Percentiles rank a stretch among this genome's conserved stretches.
phyloP scores from a whole-genome alignment of 2,113 vertebrate genomes.

The Oenanthe melanoleuca region DNA sequence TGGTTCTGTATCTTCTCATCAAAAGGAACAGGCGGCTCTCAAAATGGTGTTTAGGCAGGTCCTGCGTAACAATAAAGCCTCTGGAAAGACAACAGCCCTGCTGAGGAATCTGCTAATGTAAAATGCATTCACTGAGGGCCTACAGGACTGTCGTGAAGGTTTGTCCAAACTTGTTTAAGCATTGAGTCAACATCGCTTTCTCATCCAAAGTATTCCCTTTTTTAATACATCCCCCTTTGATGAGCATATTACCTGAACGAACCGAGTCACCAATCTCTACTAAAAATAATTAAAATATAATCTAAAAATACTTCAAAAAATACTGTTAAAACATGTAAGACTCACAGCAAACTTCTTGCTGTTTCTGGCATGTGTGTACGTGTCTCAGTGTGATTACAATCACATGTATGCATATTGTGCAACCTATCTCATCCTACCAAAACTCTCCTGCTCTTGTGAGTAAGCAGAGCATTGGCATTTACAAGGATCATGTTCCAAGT shows the following conservation, averaged over 20 bases:
- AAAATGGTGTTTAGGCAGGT: conserved; percentile 57
- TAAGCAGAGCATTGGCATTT: conserved; percentile 37
- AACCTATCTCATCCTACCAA: conserved; percentile 21
- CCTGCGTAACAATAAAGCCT: conserved; percentile 40
- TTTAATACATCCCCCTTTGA: neutral
- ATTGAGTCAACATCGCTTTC: neutral
- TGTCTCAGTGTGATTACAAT: conserved; percentile 37
- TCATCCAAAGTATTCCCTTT: neutral
- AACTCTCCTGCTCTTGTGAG: neutral
- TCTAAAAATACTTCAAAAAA: neutral
- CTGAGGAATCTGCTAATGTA: conserved; percentile 12
- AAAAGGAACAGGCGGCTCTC: conserved; percentile 47
- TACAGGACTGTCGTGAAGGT: neutral
- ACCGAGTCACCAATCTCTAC: neutral
- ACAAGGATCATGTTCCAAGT: conserved; percentile 8
- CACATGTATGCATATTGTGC: conserved; percentile 26
- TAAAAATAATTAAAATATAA: neutral
- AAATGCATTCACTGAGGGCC: neutral
- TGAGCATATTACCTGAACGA: neutral
- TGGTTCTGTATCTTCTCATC: conserved; percentile 55
- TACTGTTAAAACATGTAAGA: neutral
- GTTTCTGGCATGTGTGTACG: conserved; percentile 44
- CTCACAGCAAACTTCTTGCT: neutral
- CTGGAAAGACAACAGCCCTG: conserved; percentile 25
- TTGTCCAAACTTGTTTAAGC: conserved; percentile 52